These are phyloP conservation scores for Scaptomyza reducta DNA, from an alignment of 2,888 invertebrate species.

Conservation along the genomic window DNA sequence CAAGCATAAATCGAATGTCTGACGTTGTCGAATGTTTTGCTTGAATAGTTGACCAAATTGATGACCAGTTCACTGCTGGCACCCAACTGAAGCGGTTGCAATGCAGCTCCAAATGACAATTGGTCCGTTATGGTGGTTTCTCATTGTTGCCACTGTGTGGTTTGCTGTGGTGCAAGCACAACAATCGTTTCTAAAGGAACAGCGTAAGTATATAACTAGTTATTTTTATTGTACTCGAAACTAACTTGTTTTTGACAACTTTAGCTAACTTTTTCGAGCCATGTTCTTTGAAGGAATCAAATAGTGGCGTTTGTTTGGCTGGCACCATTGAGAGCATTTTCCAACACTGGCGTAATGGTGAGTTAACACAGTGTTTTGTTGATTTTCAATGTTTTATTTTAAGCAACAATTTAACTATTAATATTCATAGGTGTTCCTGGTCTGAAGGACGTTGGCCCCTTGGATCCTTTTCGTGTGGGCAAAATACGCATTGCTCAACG, in stretches of 20 bases:
- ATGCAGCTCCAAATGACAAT: constrained; percentile 29
- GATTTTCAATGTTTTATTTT: too few species aligned
- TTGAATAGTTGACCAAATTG: constrained; percentile 7
- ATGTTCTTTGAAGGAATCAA: constrained; percentile 30
- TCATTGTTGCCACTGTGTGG: constrained; percentile 21
- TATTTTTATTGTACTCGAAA: background rate
- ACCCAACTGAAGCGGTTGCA: constrained; percentile 46
- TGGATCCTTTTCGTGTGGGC: constrained; percentile 64
- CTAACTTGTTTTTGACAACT: background rate
- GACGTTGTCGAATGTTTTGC: constrained; percentile 16
- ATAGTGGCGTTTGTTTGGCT: constrained; percentile 30
- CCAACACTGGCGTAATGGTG: constrained; percentile 53
- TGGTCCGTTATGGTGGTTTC: constrained; percentile 4
- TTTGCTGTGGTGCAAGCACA: constrained; percentile 21
- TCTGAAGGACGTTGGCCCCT: constrained; percentile 42
- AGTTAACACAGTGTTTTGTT: background rate
- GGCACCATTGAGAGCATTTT: constrained; percentile 43
- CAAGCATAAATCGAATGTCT: constrained; percentile 13
- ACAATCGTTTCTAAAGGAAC: constrained; percentile 47
- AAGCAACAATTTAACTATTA: background rate
- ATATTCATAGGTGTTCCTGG: constrained; percentile 58
- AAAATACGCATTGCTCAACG: constrained; percentile 56
- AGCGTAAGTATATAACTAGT: constrained; percentile 36
- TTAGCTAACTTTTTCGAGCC: constrained; percentile 47
- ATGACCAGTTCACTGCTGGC: constrained; percentile 32